phyloP scores from a whole-genome alignment of 2,113 vertebrate species.

The human region GRCh38 chr1:216745001-216745500 shows the following conservation, averaged over 20 bases:
- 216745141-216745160: not conserved
- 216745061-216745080: not conserved
- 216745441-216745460: not conserved
- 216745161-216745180: not conserved
- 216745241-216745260: not conserved
- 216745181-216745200: not conserved
- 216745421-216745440: not conserved
- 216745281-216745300: not conserved
- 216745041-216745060: not conserved
- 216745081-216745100: not conserved
- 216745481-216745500: not conserved
- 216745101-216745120: not conserved
- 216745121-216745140: not conserved
- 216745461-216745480: not conserved
- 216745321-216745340: not conserved
- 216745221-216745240: not conserved
- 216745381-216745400: not conserved
- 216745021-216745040: constrained; percentile 57
- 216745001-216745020: constrained; percentile 56
- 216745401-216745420: not conserved
- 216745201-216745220: not conserved
- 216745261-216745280: not conserved
- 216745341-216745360: too few species aligned
- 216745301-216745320: not conserved
- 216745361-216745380: not conserved